A percentile compares a stretch with the other conserved stretches of the same genome.
These are phyloP conservation scores for Lethocerus indicus DNA, from an alignment of 1,140 invertebrate species.

Conservation along the genomic window DNA sequence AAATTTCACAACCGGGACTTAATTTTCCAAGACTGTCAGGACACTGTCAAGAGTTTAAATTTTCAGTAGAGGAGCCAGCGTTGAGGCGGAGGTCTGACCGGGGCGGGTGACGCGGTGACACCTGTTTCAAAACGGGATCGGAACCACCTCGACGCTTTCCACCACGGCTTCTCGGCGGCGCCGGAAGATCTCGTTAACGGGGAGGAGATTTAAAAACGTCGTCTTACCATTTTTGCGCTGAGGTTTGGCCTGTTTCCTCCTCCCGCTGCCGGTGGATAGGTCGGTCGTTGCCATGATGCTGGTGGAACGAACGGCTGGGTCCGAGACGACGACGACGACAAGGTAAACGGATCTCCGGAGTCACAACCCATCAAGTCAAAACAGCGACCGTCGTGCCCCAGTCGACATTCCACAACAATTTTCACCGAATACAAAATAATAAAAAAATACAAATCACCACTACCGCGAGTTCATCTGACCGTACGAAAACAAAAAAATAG, in stretches of 20 bases:
- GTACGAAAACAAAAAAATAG: no score
- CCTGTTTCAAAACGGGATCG: no score
- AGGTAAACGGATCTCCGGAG: background rate
- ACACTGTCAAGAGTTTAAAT: no score
- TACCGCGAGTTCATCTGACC: background rate
- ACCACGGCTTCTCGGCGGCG: no score
- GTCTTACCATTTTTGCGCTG: constrained; percentile 18
- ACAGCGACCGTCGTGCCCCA: background rate
- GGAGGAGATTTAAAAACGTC: no score
- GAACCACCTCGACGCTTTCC: no score
- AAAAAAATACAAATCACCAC: background rate
- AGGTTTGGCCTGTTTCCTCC: constrained; percentile 18
- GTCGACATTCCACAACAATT: background rate
- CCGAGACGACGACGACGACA: background rate
- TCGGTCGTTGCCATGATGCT: constrained; percentile 14
- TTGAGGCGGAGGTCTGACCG: no score
- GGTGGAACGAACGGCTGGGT: background rate
- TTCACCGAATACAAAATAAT: background rate
- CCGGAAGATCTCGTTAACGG: no score
- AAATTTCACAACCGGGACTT: no score
- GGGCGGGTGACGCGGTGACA: no score
- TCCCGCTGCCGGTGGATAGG: constrained; percentile 15
- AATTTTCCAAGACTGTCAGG: no score
- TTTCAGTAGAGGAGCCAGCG: no score
- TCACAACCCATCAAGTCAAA: background rate